Evolutionary conservation across 2,113 vertebrate genomes (phyloP), one percentile per base, ranked within the genome.

Genomic region (Rousettus leschenaultii): DNA sequence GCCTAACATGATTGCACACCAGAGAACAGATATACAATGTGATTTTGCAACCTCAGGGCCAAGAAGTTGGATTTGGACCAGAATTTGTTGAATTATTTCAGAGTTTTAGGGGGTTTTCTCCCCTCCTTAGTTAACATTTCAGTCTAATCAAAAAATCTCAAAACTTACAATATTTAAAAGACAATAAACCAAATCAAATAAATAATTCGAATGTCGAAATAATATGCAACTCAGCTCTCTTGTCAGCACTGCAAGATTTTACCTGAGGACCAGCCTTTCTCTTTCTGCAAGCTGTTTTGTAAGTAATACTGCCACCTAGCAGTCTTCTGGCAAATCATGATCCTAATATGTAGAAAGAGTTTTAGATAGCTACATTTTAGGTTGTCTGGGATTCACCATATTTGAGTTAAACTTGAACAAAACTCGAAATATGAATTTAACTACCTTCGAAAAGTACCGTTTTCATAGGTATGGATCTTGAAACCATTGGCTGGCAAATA

Each of bases 21-120:
- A 86, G 86, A 53, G 28, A 75, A 80, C 19, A 26, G 77, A 75
- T 26, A 11, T 33, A 28, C 61, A 73, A 68, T 88, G 78, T 95
- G 80, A 89, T 95, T 97, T 96, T 95, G 95, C 73, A 96, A 92
- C 40, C 68, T 94, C 45, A 18, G 14, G 35, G 74, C 61, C 33
- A 92, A 74, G 66, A 86, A 94, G 43, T 77, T 92, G 94, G 95
- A 89, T 53, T 24, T 30, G 45, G 59, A 61, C 91, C 93, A 97
- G 93, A 93, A 96, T 96, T 79, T 91, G 73, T 94, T 91, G 78
- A 82, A 84, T 95, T 93, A 85, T 86, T 97, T 95, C 94, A 97
- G 89, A 98, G 59, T 97, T 97, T 98, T 97, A 97, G 96, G 97
- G 95, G 63, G 28, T 97, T 97, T 96, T 92, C 85, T 96, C 59